These are phyloP conservation scores for Sipha maydis DNA, from an alignment of 2,888 invertebrate genomes.

Conservation along the genomic window DNA sequence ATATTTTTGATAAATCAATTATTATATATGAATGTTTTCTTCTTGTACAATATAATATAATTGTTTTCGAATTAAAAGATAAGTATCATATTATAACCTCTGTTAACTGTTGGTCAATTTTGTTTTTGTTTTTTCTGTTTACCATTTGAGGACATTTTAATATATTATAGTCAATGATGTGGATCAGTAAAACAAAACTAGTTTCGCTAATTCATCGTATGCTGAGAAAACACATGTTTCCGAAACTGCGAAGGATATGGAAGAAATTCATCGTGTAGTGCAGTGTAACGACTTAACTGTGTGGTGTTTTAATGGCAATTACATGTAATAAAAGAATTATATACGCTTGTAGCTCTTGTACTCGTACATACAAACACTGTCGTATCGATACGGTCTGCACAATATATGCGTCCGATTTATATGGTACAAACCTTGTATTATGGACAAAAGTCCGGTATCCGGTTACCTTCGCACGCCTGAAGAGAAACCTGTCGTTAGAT, in stretches of 20 bases:
- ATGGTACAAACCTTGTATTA: neutral
- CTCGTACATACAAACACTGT: neutral
- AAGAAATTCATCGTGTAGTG: neutral
- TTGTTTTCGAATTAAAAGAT: too few species aligned
- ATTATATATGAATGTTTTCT: too few species aligned
- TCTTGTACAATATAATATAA: too few species aligned
- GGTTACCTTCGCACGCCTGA: neutral
- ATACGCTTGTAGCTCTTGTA: slow-evolving; percentile 19
- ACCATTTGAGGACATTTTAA: slow-evolving; percentile 5
- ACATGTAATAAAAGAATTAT: slow-evolving; percentile 60
- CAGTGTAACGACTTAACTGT: neutral
- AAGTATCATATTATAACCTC: too few species aligned
- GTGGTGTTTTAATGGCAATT: slow-evolving; percentile 60
- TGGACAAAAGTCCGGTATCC: slow-evolving; percentile 33
- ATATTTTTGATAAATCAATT: too few species aligned
- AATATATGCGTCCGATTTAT: neutral
- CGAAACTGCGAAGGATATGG: neutral
- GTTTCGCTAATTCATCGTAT: slow-evolving; percentile 59
- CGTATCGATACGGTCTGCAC: slow-evolving; percentile 18
- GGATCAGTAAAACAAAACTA: slow-evolving; percentile 23
- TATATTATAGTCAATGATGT: neutral
- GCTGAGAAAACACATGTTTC: slow-evolving; percentile 50
- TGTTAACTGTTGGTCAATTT: neutral
- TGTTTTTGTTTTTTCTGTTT: neutral
- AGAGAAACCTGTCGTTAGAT: slow-evolving; percentile 13